Evolutionary conservation across 2,113 vertebrate species (phyloP).

Genomic region (Plecotus auritus): DNA sequence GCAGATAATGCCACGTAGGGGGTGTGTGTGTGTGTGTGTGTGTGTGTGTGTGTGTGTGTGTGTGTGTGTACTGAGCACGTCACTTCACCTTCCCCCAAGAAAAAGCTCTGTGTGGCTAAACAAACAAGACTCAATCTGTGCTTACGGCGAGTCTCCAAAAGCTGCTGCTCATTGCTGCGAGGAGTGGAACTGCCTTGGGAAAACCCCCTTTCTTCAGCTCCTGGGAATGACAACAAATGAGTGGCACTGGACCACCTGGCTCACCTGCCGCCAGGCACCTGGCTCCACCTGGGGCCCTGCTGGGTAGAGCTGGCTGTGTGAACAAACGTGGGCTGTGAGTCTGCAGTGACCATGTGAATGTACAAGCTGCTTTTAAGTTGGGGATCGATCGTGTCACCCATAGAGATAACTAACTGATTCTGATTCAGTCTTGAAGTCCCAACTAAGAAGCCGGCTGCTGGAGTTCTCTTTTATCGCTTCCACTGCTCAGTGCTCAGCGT

Average conservation of each 20-base stretch:
- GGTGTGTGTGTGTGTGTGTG: too few species aligned
- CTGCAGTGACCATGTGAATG: background rate
- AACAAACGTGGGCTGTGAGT: background rate
- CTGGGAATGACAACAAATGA: background rate
- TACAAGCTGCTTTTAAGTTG: background rate
- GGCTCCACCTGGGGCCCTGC: background rate
- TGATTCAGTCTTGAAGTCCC: background rate
- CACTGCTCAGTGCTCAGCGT: fast-evolving
- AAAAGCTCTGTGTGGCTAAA: background rate
- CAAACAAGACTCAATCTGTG: background rate
- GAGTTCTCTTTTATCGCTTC: background rate
- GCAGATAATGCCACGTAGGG: background rate
- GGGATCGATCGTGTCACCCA: background rate
- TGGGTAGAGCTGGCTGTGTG: background rate
- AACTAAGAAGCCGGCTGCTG: background rate
- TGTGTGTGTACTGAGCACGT: background rate
- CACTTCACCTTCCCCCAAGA: background rate
- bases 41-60: too few species aligned
- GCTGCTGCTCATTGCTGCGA: fast-evolving
- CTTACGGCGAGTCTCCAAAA: background rate
- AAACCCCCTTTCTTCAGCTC: background rate
- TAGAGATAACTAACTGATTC: background rate
- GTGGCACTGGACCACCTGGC: background rate
- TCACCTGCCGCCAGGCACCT: background rate
- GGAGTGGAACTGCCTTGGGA: background rate